Evolutionary conservation across 2,797 vertebrate species (phyloP).

Genomic region (Chaenodraco wilsoni): DNA sequence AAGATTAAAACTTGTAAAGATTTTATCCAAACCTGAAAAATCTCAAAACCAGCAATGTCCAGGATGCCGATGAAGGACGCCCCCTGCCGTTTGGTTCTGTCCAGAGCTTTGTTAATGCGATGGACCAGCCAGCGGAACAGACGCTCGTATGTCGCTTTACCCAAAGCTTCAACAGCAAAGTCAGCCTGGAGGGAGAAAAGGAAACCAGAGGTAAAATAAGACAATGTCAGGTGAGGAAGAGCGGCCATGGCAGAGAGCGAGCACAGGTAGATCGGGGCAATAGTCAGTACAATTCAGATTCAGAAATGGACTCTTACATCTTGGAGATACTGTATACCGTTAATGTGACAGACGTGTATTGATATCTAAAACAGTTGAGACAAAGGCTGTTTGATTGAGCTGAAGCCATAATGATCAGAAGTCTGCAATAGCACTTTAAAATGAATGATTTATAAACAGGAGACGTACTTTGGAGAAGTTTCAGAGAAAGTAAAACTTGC

Average conservation of each 20-base stretch:
- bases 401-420: background rate
- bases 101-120: slow-evolving; percentile 96
- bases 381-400: background rate
- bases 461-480: slow-evolving; percentile 1
- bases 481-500: slow-evolving; percentile 5
- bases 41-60: slow-evolving; percentile 98
- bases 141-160: slow-evolving; percentile 96
- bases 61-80: slow-evolving; percentile 99
- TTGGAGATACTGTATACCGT: background rate
- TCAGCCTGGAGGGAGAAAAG: slow-evolving; percentile 85
- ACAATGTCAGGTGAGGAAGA: background rate
- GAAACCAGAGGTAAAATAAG: background rate
- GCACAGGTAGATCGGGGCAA: background rate
- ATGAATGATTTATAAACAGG: slow-evolving; percentile 15
- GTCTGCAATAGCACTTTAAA: slow-evolving; percentile 4
- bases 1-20: background rate
- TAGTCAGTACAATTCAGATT: background rate
- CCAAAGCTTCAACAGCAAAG: slow-evolving; percentile 96
- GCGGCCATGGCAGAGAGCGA: background rate
- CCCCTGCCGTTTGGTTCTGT: slow-evolving; percentile 96
- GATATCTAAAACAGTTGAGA: slow-evolving; percentile 3
- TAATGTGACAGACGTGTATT: slow-evolving; percentile 22
- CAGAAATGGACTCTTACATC: slow-evolving; percentile 3
- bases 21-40: slow-evolving; percentile 89
- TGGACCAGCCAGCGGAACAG: slow-evolving; percentile 98